Conservation (phyloP, 2,888 invertebrate species). For the Acleris holmiana region DNA sequence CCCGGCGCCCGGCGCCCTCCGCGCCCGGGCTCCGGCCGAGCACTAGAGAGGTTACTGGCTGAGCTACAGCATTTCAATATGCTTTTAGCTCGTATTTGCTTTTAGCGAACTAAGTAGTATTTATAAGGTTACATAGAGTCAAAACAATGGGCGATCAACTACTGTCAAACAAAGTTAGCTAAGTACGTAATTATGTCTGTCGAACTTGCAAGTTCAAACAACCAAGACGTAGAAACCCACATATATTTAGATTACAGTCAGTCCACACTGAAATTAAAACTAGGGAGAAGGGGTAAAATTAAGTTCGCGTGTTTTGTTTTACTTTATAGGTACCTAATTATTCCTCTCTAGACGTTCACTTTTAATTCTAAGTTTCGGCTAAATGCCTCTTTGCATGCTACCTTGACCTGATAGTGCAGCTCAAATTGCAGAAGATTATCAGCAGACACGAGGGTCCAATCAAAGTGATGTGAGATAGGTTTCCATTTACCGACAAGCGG, state of each 20-base stretch:
- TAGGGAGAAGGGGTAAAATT: background rate
- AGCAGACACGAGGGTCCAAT: conserved; percentile 20
- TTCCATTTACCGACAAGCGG: conserved; percentile 8
- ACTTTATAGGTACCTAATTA: conserved; percentile 39
- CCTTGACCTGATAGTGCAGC: conserved; percentile 60
- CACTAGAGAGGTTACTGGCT: conserved; percentile 19
- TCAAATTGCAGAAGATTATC: conserved; percentile 25
- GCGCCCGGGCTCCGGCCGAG: background rate
- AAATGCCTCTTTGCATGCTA: conserved; percentile 52
- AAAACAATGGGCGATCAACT: too few species aligned
- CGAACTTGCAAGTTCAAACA: too few species aligned
- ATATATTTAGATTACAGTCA: too few species aligned
- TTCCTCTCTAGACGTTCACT: conserved; percentile 62
- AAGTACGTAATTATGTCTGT: too few species aligned
- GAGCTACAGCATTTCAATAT: conserved; percentile 8
- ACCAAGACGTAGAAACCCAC: too few species aligned
- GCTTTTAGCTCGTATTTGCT: background rate
- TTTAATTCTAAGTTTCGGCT: conserved; percentile 62
- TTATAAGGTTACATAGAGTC: background rate
- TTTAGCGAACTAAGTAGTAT: conserved; percentile 6
- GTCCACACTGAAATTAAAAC: background rate
- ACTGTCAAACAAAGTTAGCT: too few species aligned
- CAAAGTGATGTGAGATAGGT: conserved; percentile 4
- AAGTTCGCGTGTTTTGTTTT: conserved; percentile 64
- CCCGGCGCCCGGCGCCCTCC: too few species aligned